These are phyloP conservation scores for Anaspis maculata DNA, from an alignment of 2,888 invertebrate genomes.

Conservation along the genomic window DNA sequence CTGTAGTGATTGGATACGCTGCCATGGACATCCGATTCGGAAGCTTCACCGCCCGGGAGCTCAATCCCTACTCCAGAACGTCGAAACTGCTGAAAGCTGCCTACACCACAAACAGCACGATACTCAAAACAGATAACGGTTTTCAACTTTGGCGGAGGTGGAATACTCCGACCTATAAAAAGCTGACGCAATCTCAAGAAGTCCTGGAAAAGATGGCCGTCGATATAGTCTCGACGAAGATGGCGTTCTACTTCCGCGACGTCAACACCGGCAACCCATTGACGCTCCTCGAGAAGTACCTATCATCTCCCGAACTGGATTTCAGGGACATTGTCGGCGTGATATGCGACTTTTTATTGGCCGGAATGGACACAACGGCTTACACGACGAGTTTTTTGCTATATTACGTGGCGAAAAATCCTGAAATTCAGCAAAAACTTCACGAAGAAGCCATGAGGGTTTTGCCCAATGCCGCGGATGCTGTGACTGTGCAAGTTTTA, in stretches of 20 bases:
- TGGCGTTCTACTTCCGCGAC: constrained; percentile 43
- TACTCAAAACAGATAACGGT: constrained; percentile 62
- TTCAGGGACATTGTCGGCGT: constrained; percentile 75
- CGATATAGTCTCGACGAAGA: constrained; percentile 53
- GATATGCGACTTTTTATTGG: constrained; percentile 75
- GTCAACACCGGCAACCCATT: constrained; percentile 16
- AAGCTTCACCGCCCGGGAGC: constrained; percentile 56
- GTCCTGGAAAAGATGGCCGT: constrained; percentile 64
- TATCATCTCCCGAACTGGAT: constrained; percentile 61
- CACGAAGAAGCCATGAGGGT: constrained; percentile 37
- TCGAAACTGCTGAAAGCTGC: constrained; percentile 65
- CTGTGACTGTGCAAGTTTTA: constrained; percentile 51
- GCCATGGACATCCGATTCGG: constrained; percentile 63
- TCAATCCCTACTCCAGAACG: constrained; percentile 51
- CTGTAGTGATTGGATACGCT: constrained; percentile 65
- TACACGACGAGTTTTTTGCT: constrained; percentile 69
- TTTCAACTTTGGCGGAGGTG: constrained; percentile 61
- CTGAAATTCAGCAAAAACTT: constrained; percentile 53
- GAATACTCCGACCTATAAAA: constrained; percentile 63
- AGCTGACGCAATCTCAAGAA: constrained; percentile 57
- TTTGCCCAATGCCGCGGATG: constrained; percentile 45
- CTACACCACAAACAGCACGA: constrained; percentile 61
- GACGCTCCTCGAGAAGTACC: constrained; percentile 56
- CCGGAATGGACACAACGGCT: constrained; percentile 82
- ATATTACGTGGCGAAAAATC: constrained; percentile 70